These are phyloP conservation scores for Platycercus adscitus DNA, from an alignment of 2,113 vertebrate species.

Conservation along the genomic window DNA sequence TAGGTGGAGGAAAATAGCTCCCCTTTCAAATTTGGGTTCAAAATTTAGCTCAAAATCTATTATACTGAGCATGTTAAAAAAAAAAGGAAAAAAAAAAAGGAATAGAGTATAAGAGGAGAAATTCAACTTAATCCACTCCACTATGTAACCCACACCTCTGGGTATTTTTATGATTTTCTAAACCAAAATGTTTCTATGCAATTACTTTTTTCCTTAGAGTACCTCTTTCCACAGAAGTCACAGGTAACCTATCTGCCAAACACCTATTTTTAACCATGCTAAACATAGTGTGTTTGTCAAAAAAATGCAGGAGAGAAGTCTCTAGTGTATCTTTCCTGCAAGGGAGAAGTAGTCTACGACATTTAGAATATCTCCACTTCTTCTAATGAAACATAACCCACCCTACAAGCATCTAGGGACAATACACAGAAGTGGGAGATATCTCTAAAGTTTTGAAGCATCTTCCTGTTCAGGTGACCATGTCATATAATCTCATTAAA, in stretches of 20 bases:
- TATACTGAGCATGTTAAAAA: background rate
- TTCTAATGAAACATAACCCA: background rate
- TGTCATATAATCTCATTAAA: conserved; percentile 53
- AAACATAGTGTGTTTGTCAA: background rate
- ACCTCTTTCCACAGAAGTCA: background rate
- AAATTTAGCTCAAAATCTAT: background rate
- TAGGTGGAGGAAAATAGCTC: background rate
- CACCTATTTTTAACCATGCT: conserved; percentile 2
- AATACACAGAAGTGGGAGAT: background rate
- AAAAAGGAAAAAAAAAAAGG: background rate
- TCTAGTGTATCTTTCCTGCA: background rate
- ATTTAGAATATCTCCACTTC: background rate
- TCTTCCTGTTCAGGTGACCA: conserved; percentile 17
- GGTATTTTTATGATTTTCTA: background rate
- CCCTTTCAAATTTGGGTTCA: background rate
- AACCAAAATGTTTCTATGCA: background rate
- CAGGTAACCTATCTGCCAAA: background rate
- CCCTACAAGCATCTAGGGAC: background rate
- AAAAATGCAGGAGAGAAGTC: background rate
- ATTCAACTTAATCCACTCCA: background rate
- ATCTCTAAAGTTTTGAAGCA: background rate
- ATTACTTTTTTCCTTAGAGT: background rate
- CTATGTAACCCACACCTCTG: background rate
- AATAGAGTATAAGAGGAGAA: background rate
- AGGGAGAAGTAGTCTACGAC: background rate